Base-by-base conservation (phyloP, 2,888 invertebrate genomes). In the Athalia rosae region DNA sequence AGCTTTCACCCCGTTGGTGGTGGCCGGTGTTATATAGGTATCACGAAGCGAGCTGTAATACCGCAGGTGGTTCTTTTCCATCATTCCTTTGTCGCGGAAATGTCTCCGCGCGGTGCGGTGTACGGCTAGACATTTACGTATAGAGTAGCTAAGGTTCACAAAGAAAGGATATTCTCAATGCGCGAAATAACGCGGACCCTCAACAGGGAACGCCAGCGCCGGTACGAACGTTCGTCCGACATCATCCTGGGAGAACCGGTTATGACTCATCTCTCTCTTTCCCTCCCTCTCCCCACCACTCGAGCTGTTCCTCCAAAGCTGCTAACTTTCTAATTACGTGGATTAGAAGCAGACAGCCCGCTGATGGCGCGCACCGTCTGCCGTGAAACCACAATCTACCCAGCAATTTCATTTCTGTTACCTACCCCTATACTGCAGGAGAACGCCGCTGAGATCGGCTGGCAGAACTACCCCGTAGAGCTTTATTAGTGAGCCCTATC, bases 31-130 rank as follows among this genome's bases (percentile, higher is more conserved):
- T 11, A 50, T 28, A 28, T 28, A 45, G 48, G 50, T 74, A 62
- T 61, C 74, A 61, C 15, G 62, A 41, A 61, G 61, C 13, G 56
- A 53, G 53, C 3, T 53, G 53, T 53, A 7, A 53, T n/a, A 53
- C 11, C 53, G 53, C 7, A 15, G 47, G 82, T 78, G 82, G 81
- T 81, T 81, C 81, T 83, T 87, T 85, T 81, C 82, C 80, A 82
- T 83, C 84, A 84, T 83, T 80, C 83, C 83, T 86, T 86, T 86
- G 86, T 86, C 84, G 83, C 79, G 78, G 78, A 79, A 80, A 81
- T 79, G 81, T 82, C 83, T 81, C 77, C 76, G 56, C 61, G 79
- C 50, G 28, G 59, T n/a, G 79, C 50, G 28, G 59, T n/a, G 28
- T 28, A 28, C n/a, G n/a, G n/a, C n/a, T 28, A 28, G 28, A 28